phyloP scores from a whole-genome alignment of 2,888 invertebrate genomes.

The Pristionchus arcanus region DNA sequence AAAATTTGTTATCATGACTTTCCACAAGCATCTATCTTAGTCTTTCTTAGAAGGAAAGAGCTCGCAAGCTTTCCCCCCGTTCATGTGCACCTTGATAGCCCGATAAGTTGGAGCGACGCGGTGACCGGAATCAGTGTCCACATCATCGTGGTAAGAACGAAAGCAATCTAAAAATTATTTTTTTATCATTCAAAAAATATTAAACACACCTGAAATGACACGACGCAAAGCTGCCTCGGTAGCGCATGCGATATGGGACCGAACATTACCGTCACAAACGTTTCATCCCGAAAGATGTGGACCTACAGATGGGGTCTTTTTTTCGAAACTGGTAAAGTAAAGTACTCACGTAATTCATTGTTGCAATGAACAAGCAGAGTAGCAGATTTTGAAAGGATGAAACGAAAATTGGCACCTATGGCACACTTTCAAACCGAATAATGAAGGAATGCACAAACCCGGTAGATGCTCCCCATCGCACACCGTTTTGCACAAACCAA shows the following conservation, averaged over 20 bases:
- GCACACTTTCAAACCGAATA: background rate
- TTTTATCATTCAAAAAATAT: background rate
- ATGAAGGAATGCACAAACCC: background rate
- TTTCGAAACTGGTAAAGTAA: too few species aligned
- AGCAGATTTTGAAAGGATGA: background rate
- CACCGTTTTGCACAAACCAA: background rate
- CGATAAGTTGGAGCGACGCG: background rate
- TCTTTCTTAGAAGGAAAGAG: too few species aligned
- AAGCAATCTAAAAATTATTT: background rate
- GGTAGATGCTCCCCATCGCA: background rate
- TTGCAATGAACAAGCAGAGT: background rate
- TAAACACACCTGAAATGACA: background rate
- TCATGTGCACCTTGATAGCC: background rate
- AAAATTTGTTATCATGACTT: too few species aligned
- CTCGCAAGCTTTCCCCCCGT: too few species aligned
- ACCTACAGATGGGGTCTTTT: background rate
- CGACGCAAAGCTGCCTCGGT: background rate
- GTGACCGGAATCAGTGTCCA: background rate
- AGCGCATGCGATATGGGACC: background rate
- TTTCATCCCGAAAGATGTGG: background rate
- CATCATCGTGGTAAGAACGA: background rate
- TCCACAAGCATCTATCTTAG: too few species aligned
- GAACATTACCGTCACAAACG: background rate
- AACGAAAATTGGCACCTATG: background rate
- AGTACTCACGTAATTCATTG: conserved; percentile 8